Percentiles rank a stretch among this genome's conserved stretches.
phyloP scores from a whole-genome alignment of 2,888 invertebrate genomes.

The Drosophila quasianomalipes region DNA sequence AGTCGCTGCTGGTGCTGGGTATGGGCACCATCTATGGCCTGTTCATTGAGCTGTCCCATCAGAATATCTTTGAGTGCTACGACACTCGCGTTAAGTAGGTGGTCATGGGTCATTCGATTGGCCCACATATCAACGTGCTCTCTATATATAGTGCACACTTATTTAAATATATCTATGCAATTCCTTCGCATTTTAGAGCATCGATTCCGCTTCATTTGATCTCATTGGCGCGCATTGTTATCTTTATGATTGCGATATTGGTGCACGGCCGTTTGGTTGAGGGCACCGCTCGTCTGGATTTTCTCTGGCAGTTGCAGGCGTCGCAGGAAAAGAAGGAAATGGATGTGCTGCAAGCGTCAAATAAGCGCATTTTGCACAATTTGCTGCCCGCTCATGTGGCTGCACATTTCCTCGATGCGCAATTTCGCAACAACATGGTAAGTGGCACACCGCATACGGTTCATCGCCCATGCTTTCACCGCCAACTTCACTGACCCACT shows the following conservation, averaged over 20 bases:
- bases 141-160: conserved; percentile 2
- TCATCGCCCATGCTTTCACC: neutral
- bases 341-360: conserved; percentile 96
- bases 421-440: conserved; percentile 94
- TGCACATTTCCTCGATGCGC: conserved; percentile 95
- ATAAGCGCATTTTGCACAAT: conserved; percentile 95
- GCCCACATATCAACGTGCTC: conserved; percentile 4
- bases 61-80: conserved; percentile 92
- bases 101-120: conserved; percentile 19
- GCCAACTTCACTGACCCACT: conserved; percentile 5
- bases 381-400: conserved; percentile 96
- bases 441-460: conserved; percentile 48
- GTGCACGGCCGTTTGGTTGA: conserved; percentile 94
- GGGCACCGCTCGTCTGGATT: conserved; percentile 95
- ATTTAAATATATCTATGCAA: neutral
- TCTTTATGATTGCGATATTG: conserved; percentile 93
- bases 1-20: conserved; percentile 91
- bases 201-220: conserved; percentile 92
- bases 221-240: conserved; percentile 92
- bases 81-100: conserved; percentile 91
- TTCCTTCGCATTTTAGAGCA: conserved; percentile 85
- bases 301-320: conserved; percentile 94
- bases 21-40: conserved; percentile 93
- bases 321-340: conserved; percentile 96
- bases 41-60: conserved; percentile 93